A percentile compares a stretch with the other conserved stretches of the same genome.
Conservation (phyloP, 1,140 invertebrate genomes). For the Battus philenor region DNA sequence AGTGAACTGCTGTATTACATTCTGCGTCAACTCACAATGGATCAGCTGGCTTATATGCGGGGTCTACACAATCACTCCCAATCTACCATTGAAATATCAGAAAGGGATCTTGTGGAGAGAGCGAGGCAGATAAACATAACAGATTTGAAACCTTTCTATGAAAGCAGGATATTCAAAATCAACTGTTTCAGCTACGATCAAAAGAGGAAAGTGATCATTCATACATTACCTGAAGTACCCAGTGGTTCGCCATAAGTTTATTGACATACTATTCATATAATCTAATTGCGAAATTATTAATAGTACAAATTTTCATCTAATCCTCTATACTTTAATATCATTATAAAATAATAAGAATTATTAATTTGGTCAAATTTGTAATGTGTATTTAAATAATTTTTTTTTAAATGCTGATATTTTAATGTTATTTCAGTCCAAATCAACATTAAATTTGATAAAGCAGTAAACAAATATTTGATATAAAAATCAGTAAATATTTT, state of each 20-base stretch:
- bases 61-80: conserved; percentile 85
- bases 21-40: conserved; percentile 93
- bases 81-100: conserved; percentile 90
- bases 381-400: too few species aligned
- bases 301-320: too few species aligned
- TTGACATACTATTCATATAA: too few species aligned
- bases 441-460: too few species aligned
- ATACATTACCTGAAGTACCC: conserved; percentile 81
- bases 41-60: conserved; percentile 92
- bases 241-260: conserved; percentile 17
- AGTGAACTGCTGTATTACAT: conserved; percentile 97
- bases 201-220: conserved; percentile 90
- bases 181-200: conserved; percentile 93
- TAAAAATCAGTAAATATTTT: too few species aligned
- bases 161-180: conserved; percentile 92
- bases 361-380: too few species aligned
- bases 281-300: too few species aligned
- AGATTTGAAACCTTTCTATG: conserved; percentile 93
- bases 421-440: too few species aligned
- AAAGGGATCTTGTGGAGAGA: conserved; percentile 93
- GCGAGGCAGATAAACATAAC: conserved; percentile 95
- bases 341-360: too few species aligned
- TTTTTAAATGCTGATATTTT: too few species aligned
- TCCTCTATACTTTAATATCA: too few species aligned
- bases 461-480: too few species aligned